These are phyloP conservation scores for Pseudorhiza aurosa DNA, from an alignment of 30 jellyfish, hydroid and myxozoan species.

Conservation along the genomic window DNA sequence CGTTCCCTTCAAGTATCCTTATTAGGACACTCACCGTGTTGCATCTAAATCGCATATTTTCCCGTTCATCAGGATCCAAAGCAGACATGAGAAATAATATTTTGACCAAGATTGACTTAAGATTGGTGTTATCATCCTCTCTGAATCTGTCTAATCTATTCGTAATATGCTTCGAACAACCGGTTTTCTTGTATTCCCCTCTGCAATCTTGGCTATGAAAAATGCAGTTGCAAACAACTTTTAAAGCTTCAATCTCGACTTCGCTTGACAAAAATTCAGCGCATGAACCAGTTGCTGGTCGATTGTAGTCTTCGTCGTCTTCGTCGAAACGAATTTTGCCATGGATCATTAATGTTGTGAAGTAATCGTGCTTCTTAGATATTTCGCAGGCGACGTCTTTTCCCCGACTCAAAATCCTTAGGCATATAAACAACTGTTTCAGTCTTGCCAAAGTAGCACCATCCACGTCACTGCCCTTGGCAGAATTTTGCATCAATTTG, in stretches of 20 bases:
- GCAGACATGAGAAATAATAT: constrained; percentile 86
- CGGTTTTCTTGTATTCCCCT: constrained; percentile 1
- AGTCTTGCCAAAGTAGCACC: background rate
- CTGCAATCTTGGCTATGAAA: constrained; percentile 61
- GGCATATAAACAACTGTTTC: constrained; percentile 34
- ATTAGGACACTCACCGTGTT: constrained; percentile 3
- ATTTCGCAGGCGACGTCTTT: constrained; percentile 9
- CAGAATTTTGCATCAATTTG: background rate
- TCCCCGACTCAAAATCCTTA: constrained; percentile 32
- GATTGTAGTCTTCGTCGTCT: background rate
- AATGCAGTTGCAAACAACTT: constrained; percentile 67
- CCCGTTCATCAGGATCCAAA: constrained; percentile 59
- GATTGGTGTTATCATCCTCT: background rate
- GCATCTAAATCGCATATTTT: constrained; percentile 40
- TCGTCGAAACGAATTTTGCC: constrained; percentile 5
- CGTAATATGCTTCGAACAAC: constrained; percentile 19
- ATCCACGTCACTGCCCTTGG: background rate
- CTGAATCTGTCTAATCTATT: background rate
- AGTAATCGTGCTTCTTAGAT: background rate
- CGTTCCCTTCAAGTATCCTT: background rate
- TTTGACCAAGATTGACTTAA: constrained; percentile 22
- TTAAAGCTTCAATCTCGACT: constrained; percentile 43
- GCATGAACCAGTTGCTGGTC: background rate
- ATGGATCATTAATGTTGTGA: background rate
- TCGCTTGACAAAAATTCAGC: background rate